phyloP scores from a whole-genome alignment of 2,113 vertebrate genomes.

The Ariopsis seemanni region DNA sequence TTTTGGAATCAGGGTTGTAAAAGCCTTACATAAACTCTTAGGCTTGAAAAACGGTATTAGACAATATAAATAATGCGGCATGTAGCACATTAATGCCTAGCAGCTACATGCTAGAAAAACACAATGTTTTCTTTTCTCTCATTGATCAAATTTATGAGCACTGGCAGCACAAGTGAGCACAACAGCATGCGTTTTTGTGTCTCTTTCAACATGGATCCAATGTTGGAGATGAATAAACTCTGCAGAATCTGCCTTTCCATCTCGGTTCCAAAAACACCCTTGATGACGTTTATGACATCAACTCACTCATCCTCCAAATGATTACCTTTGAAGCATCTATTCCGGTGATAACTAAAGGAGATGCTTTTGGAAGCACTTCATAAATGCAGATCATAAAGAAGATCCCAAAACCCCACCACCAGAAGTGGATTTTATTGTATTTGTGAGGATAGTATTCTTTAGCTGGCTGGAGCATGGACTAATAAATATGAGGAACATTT shows the following conservation, averaged over 20 bases:
- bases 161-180: not conserved
- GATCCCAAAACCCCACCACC: slow-evolving; percentile 24
- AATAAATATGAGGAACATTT: slow-evolving; percentile 51
- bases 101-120: slow-evolving; percentile 18
- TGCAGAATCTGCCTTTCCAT: not conserved
- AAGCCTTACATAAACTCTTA: slow-evolving; percentile 18
- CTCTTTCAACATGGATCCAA: not conserved
- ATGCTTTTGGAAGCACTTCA: slow-evolving; percentile 35
- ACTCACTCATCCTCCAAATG: slow-evolving; percentile 27
- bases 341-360: not conserved
- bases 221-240: not conserved
- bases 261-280: not conserved
- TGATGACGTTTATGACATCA: not conserved
- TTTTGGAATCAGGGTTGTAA: not conserved
- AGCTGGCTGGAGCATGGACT: slow-evolving; percentile 42
- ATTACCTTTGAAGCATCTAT: not conserved
- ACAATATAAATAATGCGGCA: slow-evolving; percentile 22
- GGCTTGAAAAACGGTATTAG: slow-evolving; percentile 36
- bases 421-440: slow-evolving; percentile 46
- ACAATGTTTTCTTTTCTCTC: slow-evolving; percentile 19
- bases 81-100: slow-evolving; percentile 22
- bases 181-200: not conserved
- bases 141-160: slow-evolving; percentile 34
- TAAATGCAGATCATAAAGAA: slow-evolving; percentile 42
- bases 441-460: slow-evolving; percentile 33